Base-by-base conservation (phyloP, 2,113 vertebrate genomes). In the Centrocercus urophasianus region DNA sequence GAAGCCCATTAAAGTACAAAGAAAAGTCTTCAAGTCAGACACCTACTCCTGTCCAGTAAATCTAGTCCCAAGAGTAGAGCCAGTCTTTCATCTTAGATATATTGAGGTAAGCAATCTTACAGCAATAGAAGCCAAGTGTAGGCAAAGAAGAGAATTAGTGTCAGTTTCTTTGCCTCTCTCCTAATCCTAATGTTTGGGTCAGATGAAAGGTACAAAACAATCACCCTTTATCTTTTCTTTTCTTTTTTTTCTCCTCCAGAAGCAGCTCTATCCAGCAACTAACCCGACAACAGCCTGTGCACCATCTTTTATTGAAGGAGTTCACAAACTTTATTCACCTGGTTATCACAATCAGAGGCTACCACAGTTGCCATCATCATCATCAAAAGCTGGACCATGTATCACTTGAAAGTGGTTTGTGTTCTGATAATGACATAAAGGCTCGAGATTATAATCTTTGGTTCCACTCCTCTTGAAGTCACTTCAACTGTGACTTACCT, bases 1-100 rank as follows among this genome's bases (percentile, higher is more conserved):
- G 86, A 91, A 57, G 10, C n/a, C 83, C 83, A 81, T 92, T 93
- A 74, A 86, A 90, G 90, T 66, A 93, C 71, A 93, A 92, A 96
- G 75, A 77, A 88, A 77, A 40, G 57, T 94, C 83, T 93, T 91
- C 32, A 69, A 86, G 73, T 28, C 77, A 91, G 76, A 81, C 0
- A 14, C 82, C 64, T 74, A 43, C 77, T 92, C 65, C 80, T 67
- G 65, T 79, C 64, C 57, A 85, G 42, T 21, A 21, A 50, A 76
- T 27, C 61, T 52, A 50, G 48, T 72, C 63, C 81, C 63, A 74
- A 80, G 70, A 90, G 66, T 47, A 71, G 59, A 54, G 67, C 36
- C 24, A 76, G 84, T 76, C 86, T 94, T 93, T 81, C 57, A 57
- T 84, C 84, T 92, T 69, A 48, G 21, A 21, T 50, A 43, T 7